phyloP scores from a whole-genome alignment of 2,888 invertebrate species.

The Phragmatobia fuliginosa region DNA sequence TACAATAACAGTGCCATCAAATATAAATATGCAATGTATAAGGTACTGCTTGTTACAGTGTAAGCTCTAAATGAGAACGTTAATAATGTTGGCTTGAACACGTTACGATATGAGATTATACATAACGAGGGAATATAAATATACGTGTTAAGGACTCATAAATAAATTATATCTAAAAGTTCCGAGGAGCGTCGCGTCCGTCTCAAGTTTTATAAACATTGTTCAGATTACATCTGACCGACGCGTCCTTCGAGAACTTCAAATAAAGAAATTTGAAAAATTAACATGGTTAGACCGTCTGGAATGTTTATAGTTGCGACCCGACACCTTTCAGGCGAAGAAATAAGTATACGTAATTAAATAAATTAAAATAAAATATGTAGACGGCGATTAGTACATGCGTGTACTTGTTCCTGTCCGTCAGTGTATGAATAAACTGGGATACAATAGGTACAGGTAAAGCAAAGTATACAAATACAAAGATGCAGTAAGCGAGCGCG shows the following conservation, averaged over 20 bases:
- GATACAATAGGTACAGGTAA: constrained; percentile 53
- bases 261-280: constrained; percentile 65
- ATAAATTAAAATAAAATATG: constrained; percentile 58
- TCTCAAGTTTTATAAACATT: constrained; percentile 72
- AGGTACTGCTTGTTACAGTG: constrained; percentile 76
- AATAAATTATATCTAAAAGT: constrained; percentile 42
- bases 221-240: constrained; percentile 80
- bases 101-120: constrained; percentile 41
- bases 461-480: constrained; percentile 65
- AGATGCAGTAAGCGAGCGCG: constrained; percentile 78
- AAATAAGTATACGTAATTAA: constrained; percentile 66
- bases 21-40: constrained; percentile 80
- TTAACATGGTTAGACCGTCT: constrained; percentile 83
- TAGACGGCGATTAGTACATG: constrained; percentile 35
- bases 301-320: constrained; percentile 83
- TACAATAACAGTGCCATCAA: constrained; percentile 83
- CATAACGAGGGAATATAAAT: constrained; percentile 35
- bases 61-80: constrained; percentile 80
- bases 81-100: constrained; percentile 59
- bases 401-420: constrained; percentile 25
- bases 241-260: constrained; percentile 45
- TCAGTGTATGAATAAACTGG: constrained; percentile 42
- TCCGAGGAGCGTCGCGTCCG: constrained; percentile 52
- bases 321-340: constrained; percentile 85
- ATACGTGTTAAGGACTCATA: constrained; percentile 33